Percentiles rank a stretch among this genome's conserved stretches.
Conservation (phyloP, 1,140 invertebrate genomes). For the Drosophila virilis region DNA sequence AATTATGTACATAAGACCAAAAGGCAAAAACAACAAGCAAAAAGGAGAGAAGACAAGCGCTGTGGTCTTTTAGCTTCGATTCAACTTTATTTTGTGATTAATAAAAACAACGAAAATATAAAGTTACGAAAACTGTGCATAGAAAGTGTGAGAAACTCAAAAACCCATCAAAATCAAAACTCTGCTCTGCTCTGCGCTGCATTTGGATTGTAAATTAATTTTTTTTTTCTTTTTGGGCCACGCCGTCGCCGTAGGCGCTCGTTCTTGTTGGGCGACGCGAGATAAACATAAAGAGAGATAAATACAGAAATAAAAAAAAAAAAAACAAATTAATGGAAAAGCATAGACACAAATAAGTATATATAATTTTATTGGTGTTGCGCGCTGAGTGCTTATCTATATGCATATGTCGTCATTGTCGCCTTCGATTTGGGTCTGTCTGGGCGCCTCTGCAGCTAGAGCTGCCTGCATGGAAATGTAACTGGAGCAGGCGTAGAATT, state of each 20-base stretch:
- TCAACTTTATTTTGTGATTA: slow-evolving; percentile 35
- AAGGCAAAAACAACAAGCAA: slow-evolving; percentile 49
- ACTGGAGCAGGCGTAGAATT: slow-evolving; percentile 39
- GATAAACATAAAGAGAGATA: slow-evolving; percentile 79
- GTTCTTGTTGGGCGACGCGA: slow-evolving; percentile 30
- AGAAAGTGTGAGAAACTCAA: slow-evolving; percentile 73
- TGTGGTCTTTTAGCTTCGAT: slow-evolving; percentile 24
- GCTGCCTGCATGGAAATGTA: slow-evolving; percentile 36
- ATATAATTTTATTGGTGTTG: slow-evolving; percentile 51
- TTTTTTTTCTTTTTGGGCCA: slow-evolving; percentile 45
- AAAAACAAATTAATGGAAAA: slow-evolving; percentile 68
- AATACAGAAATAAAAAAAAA: slow-evolving; percentile 74
- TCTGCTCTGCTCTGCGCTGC: slow-evolving; percentile 38
- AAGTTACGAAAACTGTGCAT: slow-evolving; percentile 45
- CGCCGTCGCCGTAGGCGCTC: slow-evolving; percentile 46
- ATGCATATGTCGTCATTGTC: slow-evolving; percentile 61
- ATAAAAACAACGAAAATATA: slow-evolving; percentile 47
- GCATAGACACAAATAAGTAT: slow-evolving; percentile 51
- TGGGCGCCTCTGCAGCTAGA: slow-evolving; percentile 6
- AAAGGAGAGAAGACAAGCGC: slow-evolving; percentile 8
- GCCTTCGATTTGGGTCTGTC: slow-evolving; percentile 34
- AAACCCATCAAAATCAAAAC: slow-evolving; percentile 58
- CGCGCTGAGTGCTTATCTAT: slow-evolving; percentile 43
- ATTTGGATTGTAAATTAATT: slow-evolving; percentile 79
- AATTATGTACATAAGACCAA: slow-evolving; percentile 50